Evolutionary conservation across 2,113 vertebrate genomes (phyloP).

Genomic region (Craseonycteris thonglongyai): DNA sequence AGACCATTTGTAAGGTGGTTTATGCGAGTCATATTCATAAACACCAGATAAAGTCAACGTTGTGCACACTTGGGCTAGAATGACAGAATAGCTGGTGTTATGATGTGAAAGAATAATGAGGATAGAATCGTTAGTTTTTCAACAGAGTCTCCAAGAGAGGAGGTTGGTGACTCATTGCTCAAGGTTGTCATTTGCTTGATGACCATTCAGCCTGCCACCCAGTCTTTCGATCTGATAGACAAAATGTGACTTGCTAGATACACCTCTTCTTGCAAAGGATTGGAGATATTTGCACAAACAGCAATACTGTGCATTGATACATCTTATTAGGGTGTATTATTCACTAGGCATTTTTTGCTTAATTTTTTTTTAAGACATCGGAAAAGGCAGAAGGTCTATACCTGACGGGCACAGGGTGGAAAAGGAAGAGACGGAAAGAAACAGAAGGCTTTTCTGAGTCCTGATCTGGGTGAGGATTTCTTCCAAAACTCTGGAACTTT

Average conservation of each 20-base stretch:
- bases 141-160: not conserved
- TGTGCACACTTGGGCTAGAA: not conserved
- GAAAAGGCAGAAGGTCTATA: not conserved
- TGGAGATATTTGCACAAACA: not conserved
- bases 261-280: not conserved
- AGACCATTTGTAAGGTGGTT: not conserved
- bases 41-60: not conserved
- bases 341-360: not conserved
- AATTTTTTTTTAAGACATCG: not conserved
- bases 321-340: not conserved
- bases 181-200: not conserved
- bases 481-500: not conserved
- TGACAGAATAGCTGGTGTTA: not conserved
- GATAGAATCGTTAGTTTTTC: not conserved
- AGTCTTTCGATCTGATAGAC: not conserved
- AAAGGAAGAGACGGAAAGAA: not conserved
- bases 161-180: not conserved
- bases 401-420: fast-evolving
- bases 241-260: not conserved
- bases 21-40: not conserved
- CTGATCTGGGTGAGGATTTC: not conserved
- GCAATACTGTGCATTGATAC: not conserved
- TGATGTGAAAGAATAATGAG: not conserved
- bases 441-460: not conserved
- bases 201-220: not conserved